Percentiles rank a stretch among this genome's conserved stretches.
Evolutionary conservation across 2,113 vertebrate genomes (phyloP).

Genomic region (Nyctereutes procyonoides): DNA sequence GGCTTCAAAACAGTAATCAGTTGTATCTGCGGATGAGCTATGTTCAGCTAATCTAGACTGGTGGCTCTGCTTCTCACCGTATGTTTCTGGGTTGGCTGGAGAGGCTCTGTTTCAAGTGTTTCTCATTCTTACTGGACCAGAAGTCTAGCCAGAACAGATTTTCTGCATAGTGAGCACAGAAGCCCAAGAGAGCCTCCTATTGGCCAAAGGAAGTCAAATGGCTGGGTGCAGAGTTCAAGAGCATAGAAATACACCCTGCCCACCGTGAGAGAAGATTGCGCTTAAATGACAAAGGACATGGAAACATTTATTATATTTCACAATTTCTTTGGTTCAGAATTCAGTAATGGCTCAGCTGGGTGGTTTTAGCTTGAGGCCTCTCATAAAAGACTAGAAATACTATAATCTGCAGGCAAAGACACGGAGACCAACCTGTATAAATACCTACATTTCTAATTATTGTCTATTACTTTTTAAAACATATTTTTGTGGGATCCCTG

Average conservation of each 20-base stretch:
- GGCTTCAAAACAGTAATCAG: not conserved
- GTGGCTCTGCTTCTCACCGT: not conserved
- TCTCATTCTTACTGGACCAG: not conserved
- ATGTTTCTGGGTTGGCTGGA: not conserved
- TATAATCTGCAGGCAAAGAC: conserved; percentile 26
- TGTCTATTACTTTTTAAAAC: not conserved
- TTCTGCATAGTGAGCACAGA: not conserved
- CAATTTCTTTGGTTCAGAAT: not conserved
- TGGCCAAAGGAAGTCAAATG: not conserved
- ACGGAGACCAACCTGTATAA: not conserved
- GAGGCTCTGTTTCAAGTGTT: not conserved
- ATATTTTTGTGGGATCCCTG: conserved; percentile 20
- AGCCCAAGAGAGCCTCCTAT: not conserved
- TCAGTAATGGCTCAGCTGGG: not conserved
- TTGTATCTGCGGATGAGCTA: not conserved
- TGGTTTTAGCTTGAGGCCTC: not conserved
- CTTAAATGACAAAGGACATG: not conserved
- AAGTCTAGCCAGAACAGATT: not conserved
- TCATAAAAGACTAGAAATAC: not conserved
- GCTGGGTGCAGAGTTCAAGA: not conserved
- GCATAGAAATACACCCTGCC: not conserved
- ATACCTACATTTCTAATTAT: not conserved
- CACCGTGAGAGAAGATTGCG: not conserved
- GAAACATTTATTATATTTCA: not conserved
- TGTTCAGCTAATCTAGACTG: not conserved